These are phyloP conservation scores for Plebejus melissa DNA, from an alignment of 2,888 invertebrate species.

Conservation along the genomic window DNA sequence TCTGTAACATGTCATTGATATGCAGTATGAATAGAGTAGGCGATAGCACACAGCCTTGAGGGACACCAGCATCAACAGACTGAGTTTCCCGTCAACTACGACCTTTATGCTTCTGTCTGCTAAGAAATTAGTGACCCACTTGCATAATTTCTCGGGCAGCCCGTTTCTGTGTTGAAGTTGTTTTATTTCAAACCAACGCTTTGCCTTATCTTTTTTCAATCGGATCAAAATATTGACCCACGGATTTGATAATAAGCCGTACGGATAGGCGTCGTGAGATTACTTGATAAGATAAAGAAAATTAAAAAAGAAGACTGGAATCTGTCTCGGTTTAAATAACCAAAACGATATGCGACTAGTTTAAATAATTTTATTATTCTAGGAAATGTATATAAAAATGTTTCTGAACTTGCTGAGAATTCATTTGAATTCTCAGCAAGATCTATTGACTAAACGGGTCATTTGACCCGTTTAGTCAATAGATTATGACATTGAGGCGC, in stretches of 20 bases:
- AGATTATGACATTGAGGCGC: neutral
- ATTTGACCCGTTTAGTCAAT: neutral
- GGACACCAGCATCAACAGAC: too few relatives aligned
- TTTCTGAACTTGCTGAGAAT: neutral
- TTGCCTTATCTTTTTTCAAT: neutral
- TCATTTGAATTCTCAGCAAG: neutral
- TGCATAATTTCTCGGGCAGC: too few relatives aligned
- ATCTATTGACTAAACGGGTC: too few relatives aligned
- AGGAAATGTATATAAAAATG: too few relatives aligned
- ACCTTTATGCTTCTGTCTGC: too few relatives aligned
- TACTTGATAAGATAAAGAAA: neutral
- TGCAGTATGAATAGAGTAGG: too few relatives aligned
- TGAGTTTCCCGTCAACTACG: too few relatives aligned
- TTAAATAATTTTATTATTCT: too few relatives aligned
- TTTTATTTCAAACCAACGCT: neutral
- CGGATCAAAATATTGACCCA: neutral
- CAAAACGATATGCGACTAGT: neutral
- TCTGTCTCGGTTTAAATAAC: neutral
- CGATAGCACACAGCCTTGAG: too few relatives aligned
- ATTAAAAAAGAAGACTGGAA: neutral
- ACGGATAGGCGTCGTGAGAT: neutral
- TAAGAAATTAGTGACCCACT: too few relatives aligned
- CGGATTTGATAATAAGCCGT: neutral
- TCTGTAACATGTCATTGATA: too few relatives aligned
- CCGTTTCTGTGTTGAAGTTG: neutral